Conservation (phyloP, 2,888 invertebrate species). For the Neria commutata region DNA sequence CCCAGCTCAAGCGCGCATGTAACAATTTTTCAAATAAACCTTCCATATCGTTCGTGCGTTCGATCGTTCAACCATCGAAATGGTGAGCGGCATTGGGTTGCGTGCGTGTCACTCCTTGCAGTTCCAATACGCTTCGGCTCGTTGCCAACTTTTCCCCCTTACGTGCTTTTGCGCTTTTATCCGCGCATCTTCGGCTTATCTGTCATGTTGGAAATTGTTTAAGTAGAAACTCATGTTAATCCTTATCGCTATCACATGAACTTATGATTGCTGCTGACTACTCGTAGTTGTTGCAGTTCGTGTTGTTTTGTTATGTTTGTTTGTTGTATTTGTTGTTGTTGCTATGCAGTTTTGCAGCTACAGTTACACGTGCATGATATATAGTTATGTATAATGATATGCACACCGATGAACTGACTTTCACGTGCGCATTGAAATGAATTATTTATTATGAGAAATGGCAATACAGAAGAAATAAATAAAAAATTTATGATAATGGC, state of each 20-base stretch:
- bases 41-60: not conserved
- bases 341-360: not conserved
- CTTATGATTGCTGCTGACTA: slow-evolving; percentile 49
- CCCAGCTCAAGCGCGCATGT: not conserved
- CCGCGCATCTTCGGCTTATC: not conserved
- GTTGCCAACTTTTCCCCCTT: slow-evolving; percentile 16
- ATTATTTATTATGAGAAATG: no score
- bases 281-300: no score
- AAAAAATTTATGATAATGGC: no score
- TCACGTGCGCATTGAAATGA: no score
- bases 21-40: not conserved
- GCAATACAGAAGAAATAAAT: no score
- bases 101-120: no score
- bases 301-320: no score
- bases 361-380: no score
- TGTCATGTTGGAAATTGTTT: slow-evolving; percentile 36
- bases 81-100: not conserved
- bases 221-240: slow-evolving; percentile 55
- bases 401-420: no score
- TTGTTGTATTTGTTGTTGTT: slow-evolving; percentile 2
- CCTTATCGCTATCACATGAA: slow-evolving; percentile 50
- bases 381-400: no score
- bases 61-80: not conserved
- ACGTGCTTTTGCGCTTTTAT: not conserved
- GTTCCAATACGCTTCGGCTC: not conserved